phyloP scores from a whole-genome alignment of 2,113 vertebrate species.

The Chlorocebus sabaeus region DNA sequence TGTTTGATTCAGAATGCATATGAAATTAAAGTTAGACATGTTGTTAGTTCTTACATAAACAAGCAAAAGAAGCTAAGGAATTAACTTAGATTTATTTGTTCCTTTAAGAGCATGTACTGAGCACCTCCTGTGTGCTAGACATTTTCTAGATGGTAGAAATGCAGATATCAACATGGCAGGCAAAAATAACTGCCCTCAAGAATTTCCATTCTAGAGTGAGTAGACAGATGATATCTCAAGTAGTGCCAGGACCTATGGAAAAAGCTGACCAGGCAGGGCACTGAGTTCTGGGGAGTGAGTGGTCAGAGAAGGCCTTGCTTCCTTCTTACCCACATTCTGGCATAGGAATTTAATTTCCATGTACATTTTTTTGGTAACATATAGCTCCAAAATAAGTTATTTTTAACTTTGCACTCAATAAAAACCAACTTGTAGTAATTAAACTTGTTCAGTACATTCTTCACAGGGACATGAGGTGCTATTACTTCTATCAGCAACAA shows the following conservation, averaged over 20 bases:
- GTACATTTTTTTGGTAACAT: not conserved
- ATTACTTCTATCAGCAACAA: not conserved
- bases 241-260: not conserved
- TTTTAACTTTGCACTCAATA: not conserved
- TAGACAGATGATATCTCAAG: not conserved
- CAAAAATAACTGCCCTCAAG: not conserved
- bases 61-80: constrained; percentile 1
- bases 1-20: not conserved
- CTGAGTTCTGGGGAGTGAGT: not conserved
- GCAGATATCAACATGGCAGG: not conserved
- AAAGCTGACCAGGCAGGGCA: not conserved
- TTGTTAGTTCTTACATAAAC: not conserved
- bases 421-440: not conserved
- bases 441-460: not conserved
- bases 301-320: not conserved
- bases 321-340: not conserved
- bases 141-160: not conserved
- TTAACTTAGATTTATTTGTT: not conserved
- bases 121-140: not conserved
- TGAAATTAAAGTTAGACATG: not conserved
- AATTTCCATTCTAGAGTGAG: not conserved
- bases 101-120: not conserved
- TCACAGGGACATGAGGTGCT: not conserved
- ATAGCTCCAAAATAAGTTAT: not conserved
- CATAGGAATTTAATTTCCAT: not conserved